Evolutionary conservation across 2,888 invertebrate species (phyloP), one percentile per base, ranked within the genome.

Genomic region (Pycnomerus fuliginosus): DNA sequence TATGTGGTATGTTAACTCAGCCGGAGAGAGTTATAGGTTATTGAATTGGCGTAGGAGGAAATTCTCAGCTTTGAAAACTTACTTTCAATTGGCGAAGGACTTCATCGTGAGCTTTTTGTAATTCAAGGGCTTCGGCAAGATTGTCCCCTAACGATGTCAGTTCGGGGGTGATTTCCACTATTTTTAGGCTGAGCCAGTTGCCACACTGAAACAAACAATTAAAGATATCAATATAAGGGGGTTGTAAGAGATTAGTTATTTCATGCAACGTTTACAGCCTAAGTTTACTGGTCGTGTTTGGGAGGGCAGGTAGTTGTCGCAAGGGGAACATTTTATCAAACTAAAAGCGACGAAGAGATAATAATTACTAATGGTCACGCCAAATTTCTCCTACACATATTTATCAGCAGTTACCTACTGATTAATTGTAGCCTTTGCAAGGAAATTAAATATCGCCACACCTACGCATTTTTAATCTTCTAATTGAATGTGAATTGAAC

Each of bases 121-220:
- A 76, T 61, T 82, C 79, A 50, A 82, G 73, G 14, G 92, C 89
- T 72, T 90, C 89, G 56, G 83, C 80, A 45, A 88, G 75, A 54
- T 80, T 85, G 48, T 80, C 75, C 55, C 92, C 93, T 48, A 93
- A 79, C 56, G 84, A 82, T 58, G 90, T 85, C 61, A 93, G 77
- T 68, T 86, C 85, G 29, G 93, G 93, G 53, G 84, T 83, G 66
- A 92, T 82, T 72, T 92, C 90, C 63, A 92, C 80, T 52, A 93
- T 85, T 69, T 90, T 88, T 58, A 93, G 78, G 64, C 87, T 83
- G 55, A 91, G 78, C 80, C 85, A 86, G 67, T 90, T 87, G 59
- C 84, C 83, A 35, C 30, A 42, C 34, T 47, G 34, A 1, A 35
- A 41, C 13, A 32, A 37, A 40, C 35, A 16, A 14, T 17, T 16